Evolutionary conservation across 2,888 invertebrate genomes (phyloP).

Genomic region (Melangyna quadrimaculata): DNA sequence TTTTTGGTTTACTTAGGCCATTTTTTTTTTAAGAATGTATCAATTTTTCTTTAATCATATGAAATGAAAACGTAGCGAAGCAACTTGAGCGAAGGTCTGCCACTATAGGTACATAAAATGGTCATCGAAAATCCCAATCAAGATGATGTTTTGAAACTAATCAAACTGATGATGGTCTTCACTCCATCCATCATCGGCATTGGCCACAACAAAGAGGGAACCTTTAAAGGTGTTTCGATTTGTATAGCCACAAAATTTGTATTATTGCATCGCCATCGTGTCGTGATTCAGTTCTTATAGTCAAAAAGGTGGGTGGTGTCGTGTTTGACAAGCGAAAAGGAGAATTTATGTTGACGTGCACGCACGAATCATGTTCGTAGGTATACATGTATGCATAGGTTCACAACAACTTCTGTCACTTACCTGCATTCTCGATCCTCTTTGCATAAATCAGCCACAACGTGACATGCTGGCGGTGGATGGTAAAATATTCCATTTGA

Average conservation of each 20-base stretch:
- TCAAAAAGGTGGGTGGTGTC: background rate
- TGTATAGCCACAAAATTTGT: background rate
- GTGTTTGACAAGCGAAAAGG: slow-evolving; percentile 37
- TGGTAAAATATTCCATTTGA: slow-evolving; percentile 81
- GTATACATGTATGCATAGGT: background rate
- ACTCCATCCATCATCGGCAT: background rate
- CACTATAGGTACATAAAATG: background rate
- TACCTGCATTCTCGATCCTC: slow-evolving; percentile 93
- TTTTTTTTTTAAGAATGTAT: no score
- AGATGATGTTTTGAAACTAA: slow-evolving; percentile 10
- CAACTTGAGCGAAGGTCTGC: no score
- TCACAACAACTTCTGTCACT: slow-evolving; percentile 73
- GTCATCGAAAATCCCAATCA: slow-evolving; percentile 25
- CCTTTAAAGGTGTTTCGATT: background rate
- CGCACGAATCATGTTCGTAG: background rate
- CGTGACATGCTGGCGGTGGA: slow-evolving; percentile 92
- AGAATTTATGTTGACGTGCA: slow-evolving; percentile 5
- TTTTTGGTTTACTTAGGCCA: no score
- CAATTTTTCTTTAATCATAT: no score
- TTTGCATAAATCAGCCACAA: slow-evolving; percentile 91
- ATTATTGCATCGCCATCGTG: slow-evolving; percentile 44
- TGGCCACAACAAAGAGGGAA: slow-evolving; percentile 10
- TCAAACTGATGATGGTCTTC: background rate
- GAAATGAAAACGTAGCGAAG: no score
- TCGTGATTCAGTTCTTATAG: slow-evolving; percentile 28